Conservation (phyloP, 2,797 vertebrate species). For the Spinibarbus caldwelli region DNA sequence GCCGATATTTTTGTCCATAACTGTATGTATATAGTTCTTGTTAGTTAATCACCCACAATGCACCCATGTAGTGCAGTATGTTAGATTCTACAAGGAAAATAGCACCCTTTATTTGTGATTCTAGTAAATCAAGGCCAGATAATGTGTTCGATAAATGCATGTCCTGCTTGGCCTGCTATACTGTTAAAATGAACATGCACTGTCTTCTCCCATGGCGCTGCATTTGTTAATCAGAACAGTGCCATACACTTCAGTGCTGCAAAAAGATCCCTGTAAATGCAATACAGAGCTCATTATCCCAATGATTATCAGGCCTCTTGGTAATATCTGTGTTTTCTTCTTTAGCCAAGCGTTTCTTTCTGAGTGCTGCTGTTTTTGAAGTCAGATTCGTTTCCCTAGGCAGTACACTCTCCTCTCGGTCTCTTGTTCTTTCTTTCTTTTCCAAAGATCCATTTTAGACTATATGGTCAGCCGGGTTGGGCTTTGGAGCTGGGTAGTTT, state of each 20-base stretch:
- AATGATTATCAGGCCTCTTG: constrained; percentile 54
- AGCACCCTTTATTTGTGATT: constrained; percentile 6
- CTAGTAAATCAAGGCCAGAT: neutral
- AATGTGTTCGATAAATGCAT: neutral
- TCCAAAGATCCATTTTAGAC: constrained; percentile 40
- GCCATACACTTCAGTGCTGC: constrained; percentile 38
- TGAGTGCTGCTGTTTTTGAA: constrained; percentile 47
- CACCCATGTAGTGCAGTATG: neutral
- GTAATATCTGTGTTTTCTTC: constrained; percentile 51
- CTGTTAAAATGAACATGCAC: constrained; percentile 3
- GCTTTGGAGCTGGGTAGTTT: constrained; percentile 38
- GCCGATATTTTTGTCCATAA: no score
- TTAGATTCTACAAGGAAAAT: neutral
- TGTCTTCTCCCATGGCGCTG: constrained; percentile 10
- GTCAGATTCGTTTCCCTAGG: constrained; percentile 26
- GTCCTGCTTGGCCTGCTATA: neutral
- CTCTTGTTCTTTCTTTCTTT: constrained; percentile 32
- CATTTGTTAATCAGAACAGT: constrained; percentile 52
- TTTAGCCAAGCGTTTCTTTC: constrained; percentile 49
- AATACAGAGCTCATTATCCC: constrained; percentile 56
- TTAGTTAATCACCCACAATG: constrained; percentile 6
- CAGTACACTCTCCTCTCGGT: constrained; percentile 24
- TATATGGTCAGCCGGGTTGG: constrained; percentile 39
- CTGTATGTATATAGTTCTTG: neutral
- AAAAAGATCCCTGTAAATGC: constrained; percentile 51